Conservation (phyloP, 2,888 invertebrate genomes). For the Mimas tiliae region DNA sequence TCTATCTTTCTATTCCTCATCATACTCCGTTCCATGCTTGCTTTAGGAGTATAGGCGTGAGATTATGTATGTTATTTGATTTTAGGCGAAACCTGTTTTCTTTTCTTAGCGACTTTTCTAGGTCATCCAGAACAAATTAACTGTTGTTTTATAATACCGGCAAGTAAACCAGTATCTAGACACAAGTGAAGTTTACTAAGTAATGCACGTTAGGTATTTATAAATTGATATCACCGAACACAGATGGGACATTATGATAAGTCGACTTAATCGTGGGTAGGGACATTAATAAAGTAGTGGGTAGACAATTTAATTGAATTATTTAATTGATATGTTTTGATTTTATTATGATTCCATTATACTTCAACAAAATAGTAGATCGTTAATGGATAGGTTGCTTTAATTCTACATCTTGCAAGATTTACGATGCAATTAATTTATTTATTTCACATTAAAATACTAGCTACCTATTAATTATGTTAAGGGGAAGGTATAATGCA, state of each 20-base stretch:
- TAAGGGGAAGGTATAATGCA: constrained; percentile 43
- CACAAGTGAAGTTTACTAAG: not conserved
- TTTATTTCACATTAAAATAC: constrained; percentile 54
- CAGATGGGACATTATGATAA: constrained; percentile 26
- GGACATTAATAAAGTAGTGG: constrained; percentile 27
- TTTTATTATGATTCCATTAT: constrained; percentile 39
- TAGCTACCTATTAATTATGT: constrained; percentile 47
- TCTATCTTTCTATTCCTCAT: too few relatives aligned
- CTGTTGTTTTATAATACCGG: too few relatives aligned
- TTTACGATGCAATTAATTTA: constrained; percentile 60
- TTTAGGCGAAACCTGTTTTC: too few relatives aligned
- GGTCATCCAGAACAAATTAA: too few relatives aligned
- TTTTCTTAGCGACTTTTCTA: too few relatives aligned
- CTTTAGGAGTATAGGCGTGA: too few relatives aligned
- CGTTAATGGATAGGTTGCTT: constrained; percentile 35
- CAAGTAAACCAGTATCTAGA: not conserved
- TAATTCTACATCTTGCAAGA: constrained; percentile 42
- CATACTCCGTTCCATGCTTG: too few relatives aligned
- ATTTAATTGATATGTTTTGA: constrained; percentile 31
- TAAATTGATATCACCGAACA: constrained; percentile 24
- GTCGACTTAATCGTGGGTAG: constrained; percentile 7
- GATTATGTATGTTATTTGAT: too few relatives aligned
- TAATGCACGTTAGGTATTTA: constrained; percentile 23
- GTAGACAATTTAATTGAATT: constrained; percentile 30
- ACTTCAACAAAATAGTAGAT: constrained; percentile 37